These are phyloP conservation scores for Bellardia bayeri DNA, from an alignment of 2,888 invertebrate genomes.

Conservation along the genomic window DNA sequence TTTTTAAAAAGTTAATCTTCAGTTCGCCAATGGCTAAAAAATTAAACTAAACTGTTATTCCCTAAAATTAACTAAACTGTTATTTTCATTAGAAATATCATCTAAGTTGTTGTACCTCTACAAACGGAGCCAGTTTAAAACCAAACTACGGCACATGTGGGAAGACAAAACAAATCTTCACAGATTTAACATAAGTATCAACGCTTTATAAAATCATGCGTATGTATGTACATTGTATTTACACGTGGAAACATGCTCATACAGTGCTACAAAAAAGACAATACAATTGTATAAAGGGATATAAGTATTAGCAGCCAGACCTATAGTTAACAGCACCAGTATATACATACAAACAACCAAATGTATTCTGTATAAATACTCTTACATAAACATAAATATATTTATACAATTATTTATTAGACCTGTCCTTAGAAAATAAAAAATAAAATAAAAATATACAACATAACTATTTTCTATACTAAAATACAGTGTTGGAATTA, in stretches of 20 bases:
- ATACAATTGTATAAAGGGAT: constrained; percentile 5
- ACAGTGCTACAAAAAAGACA: neutral
- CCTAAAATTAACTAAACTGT: no score
- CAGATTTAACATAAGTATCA: constrained; percentile 29
- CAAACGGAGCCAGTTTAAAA: neutral
- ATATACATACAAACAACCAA: constrained; percentile 1
- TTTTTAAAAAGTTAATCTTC: no score
- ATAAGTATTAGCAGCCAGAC: constrained; percentile 9
- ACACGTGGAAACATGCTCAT: constrained; percentile 5
- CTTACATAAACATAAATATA: neutral
- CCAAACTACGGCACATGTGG: neutral
- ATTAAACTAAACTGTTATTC: no score
- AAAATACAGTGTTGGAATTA: no score
- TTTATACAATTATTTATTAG: neutral
- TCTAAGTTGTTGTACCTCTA: neutral
- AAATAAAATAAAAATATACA: no score
- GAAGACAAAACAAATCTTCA: constrained; percentile 40
- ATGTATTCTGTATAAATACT: neutral
- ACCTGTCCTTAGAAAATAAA: no score
- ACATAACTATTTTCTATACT: no score
- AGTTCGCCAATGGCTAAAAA: no score
- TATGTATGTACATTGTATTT: neutral
- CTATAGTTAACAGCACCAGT: neutral
- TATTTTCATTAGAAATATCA: no score
- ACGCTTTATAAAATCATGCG: constrained; percentile 21